These are phyloP conservation scores for Eupithecia dodoneata DNA, from an alignment of 2,888 invertebrate genomes.

Conservation along the genomic window DNA sequence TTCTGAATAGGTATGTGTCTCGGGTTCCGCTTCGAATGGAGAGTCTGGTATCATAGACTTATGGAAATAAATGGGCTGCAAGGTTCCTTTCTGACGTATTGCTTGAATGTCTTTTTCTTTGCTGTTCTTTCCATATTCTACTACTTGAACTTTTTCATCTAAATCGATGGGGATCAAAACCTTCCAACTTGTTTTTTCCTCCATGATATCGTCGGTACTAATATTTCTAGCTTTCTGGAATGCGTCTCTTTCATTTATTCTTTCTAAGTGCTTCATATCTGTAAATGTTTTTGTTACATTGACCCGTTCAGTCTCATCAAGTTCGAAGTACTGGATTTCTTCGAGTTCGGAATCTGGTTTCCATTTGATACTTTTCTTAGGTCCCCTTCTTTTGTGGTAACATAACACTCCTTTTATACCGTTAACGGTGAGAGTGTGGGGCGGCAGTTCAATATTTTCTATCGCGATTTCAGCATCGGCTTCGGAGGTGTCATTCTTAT, in stretches of 20 bases:
- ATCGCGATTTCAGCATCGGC: constrained; percentile 58
- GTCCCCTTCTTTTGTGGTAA: constrained; percentile 89
- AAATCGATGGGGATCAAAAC: constrained; percentile 88
- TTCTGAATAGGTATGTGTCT: constrained; percentile 90
- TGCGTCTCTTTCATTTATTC: constrained; percentile 93
- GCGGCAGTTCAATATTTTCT: constrained; percentile 67
- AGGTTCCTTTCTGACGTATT: constrained; percentile 92
- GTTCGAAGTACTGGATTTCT: constrained; percentile 94
- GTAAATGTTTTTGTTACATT: constrained; percentile 96
- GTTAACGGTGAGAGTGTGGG: constrained; percentile 78
- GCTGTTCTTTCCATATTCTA: constrained; percentile 90
- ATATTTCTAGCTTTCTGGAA: constrained; percentile 90
- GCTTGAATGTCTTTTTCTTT: constrained; percentile 94
- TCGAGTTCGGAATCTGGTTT: constrained; percentile 91
- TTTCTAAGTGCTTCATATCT: constrained; percentile 96
- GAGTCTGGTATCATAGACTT: constrained; percentile 94
- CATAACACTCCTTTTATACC: constrained; percentile 90
- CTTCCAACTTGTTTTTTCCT: constrained; percentile 91
- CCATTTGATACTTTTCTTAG: constrained; percentile 93
- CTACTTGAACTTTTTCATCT: constrained; percentile 86
- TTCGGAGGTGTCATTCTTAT: constrained; percentile 58
- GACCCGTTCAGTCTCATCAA: constrained; percentile 97
- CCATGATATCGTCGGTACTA: constrained; percentile 91
- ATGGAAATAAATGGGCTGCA: constrained; percentile 92
- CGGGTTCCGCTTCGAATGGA: constrained; percentile 93